Base-by-base conservation (phyloP, 2,888 invertebrate genomes). In the Latrodectus hesperus region DNA sequence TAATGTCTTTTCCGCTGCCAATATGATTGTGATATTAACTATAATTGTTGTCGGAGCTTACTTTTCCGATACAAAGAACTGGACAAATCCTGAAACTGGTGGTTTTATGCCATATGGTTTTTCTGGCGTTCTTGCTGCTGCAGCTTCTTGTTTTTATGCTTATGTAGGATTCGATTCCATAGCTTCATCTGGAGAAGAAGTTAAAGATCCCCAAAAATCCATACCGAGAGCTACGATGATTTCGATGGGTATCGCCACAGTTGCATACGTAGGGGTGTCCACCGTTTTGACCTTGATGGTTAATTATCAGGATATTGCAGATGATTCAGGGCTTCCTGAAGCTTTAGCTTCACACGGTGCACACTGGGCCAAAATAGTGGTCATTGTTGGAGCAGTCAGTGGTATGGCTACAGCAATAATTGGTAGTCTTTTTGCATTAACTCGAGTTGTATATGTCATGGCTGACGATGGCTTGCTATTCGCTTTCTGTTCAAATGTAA, bases 111-210 rank as follows among this genome's bases (percentile, higher is more conserved):
- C 97, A 0, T 96, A 93, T 90, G 96, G 96, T 4, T 93, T 96
- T 88, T 94, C 94, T 17, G 97, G 97, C 0, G 96, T 97, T 9
- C 92, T 96, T 88, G 94, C 96, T 89, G 90, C 93, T 91, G 55
- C 98, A 0, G 97, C 97, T 0, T 96, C 97, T 0, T 96, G 97
- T 91, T 97, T 98, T 91, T 98, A 97, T 91, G 97, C 97, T 0
- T 98, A 96, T 91, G 96, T 97, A 9, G 97, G 97, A 0, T 97
- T 98, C 91, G 98, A 98, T 91, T 96, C 96, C 90, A 97, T 98
- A 89, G 96, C 97, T 0, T 96, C 97, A 0, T 95, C 96, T 0
- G 96, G 96, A 8, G 97, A 97, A 92, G 97, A 97, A 92, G 96
- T 96, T 0, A 95, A 89, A 72, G 91, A 92, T 65, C 92, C 93